Evolutionary conservation across 2,113 vertebrate species (phyloP).

Genomic region (Thymallus thymallus): DNA sequence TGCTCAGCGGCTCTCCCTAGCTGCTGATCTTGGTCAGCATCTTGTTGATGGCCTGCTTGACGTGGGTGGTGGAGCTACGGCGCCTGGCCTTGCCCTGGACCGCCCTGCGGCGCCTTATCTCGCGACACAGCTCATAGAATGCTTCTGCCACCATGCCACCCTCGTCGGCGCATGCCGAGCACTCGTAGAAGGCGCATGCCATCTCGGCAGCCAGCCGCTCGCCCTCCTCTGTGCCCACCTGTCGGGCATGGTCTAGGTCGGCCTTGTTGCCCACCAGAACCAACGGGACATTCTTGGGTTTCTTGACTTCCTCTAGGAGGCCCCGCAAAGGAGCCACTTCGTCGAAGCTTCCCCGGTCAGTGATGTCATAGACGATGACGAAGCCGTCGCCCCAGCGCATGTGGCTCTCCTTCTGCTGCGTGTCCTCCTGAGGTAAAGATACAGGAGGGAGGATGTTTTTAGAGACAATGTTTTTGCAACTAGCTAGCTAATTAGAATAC

Average conservation of each 20-base stretch:
- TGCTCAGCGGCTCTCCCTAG: slow-evolving; percentile 61
- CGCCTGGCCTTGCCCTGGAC: slow-evolving; percentile 92
- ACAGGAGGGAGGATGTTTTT: background rate
- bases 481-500: no score
- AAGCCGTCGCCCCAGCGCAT: slow-evolving; percentile 97
- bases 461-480: background rate
- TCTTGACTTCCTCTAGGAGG: slow-evolving; percentile 91
- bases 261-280: slow-evolving; percentile 97
- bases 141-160: slow-evolving; percentile 85
- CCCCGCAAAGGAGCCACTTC: slow-evolving; percentile 87
- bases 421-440: slow-evolving; percentile 81
- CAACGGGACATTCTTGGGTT: slow-evolving; percentile 90
- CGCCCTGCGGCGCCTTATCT: slow-evolving; percentile 87
- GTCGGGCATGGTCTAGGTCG: slow-evolving; percentile 90
- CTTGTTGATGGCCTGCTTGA: slow-evolving; percentile 99
- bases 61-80: slow-evolving; percentile 95
- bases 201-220: slow-evolving; percentile 93
- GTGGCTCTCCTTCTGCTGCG: slow-evolving; percentile 90
- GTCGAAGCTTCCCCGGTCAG: slow-evolving; percentile 93
- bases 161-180: slow-evolving; percentile 91
- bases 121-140: slow-evolving; percentile 92
- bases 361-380: slow-evolving; percentile 94
- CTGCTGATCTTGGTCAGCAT: slow-evolving; percentile 99
- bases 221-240: slow-evolving; percentile 93
- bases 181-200: slow-evolving; percentile 95